These are phyloP conservation scores for Hyposoter didymator DNA, from an alignment of 2,888 invertebrate genomes.

Conservation along the genomic window DNA sequence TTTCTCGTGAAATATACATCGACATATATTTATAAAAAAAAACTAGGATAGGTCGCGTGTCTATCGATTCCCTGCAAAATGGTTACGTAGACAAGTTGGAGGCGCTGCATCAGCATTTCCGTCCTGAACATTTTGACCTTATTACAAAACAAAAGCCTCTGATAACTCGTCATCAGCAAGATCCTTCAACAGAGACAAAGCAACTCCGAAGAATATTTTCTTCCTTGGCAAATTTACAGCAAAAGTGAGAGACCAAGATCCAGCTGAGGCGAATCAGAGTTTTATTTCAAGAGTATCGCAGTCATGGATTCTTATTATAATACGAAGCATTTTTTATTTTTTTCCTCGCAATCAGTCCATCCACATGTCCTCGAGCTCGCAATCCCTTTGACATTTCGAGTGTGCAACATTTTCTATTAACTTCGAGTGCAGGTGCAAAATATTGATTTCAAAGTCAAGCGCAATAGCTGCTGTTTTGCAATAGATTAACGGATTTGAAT, in stretches of 20 bases:
- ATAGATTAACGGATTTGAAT: no score
- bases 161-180: constrained; percentile 52
- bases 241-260: background rate
- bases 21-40: constrained; percentile 17
- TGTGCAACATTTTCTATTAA: background rate
- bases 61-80: constrained; percentile 50
- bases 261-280: background rate
- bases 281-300: background rate
- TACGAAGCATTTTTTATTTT: no score
- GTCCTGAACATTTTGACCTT: constrained; percentile 73
- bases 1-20: background rate
- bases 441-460: no score
- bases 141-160: constrained; percentile 68
- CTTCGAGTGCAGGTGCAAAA: background rate
- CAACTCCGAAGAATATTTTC: constrained; percentile 10
- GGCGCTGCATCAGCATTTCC: constrained; percentile 71
- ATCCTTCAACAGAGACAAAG: constrained; percentile 36
- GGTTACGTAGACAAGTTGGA: constrained; percentile 41
- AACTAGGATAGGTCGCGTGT: constrained; percentile 18
- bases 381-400: no score
- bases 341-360: no score
- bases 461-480: no score
- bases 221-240: background rate
- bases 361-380: no score
- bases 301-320: background rate